A percentile compares a stretch with the other conserved stretches of the same genome.
phyloP scores from a whole-genome alignment of 2,797 vertebrate genomes.

The Etheostoma perlongum region DNA sequence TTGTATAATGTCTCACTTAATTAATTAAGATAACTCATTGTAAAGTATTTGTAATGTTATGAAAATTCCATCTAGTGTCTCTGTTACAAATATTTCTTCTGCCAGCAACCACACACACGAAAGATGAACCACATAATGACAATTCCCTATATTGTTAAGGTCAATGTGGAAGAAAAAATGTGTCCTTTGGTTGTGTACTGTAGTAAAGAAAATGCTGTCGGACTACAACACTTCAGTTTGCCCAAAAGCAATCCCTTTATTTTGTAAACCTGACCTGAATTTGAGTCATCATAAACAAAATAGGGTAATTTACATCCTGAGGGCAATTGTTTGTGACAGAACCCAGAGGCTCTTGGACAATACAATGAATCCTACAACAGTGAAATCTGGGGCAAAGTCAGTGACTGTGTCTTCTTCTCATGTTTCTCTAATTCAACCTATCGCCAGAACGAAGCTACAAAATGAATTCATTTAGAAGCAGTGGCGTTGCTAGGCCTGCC shows the following conservation, averaged over 20 bases:
- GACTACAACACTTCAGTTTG: slow-evolving; percentile 15
- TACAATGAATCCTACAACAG: slow-evolving; percentile 52
- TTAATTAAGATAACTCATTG: slow-evolving; percentile 6
- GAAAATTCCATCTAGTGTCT: slow-evolving; percentile 21
- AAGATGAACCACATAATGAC: neutral
- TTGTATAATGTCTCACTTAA: slow-evolving; percentile 26
- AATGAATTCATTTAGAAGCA: slow-evolving; percentile 11
- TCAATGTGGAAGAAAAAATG: neutral
- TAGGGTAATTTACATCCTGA: slow-evolving; percentile 59
- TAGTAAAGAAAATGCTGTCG: neutral
- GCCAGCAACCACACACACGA: neutral
- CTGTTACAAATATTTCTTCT: neutral
- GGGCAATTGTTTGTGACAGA: slow-evolving; percentile 69
- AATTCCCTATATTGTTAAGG: slow-evolving; percentile 1
- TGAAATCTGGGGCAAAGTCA: slow-evolving; percentile 79
- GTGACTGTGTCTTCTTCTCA: slow-evolving; percentile 73
- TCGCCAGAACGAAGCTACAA: slow-evolving; percentile 42
- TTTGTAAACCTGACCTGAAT: slow-evolving; percentile 57
- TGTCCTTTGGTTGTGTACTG: neutral
- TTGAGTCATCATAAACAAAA: slow-evolving; percentile 56
- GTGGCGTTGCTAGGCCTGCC: no score
- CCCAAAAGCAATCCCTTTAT: slow-evolving; percentile 6
- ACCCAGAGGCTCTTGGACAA: slow-evolving; percentile 63
- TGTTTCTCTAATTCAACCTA: slow-evolving; percentile 75
- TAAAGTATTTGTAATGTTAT: slow-evolving; percentile 9